Evolutionary conservation across 2,888 invertebrate genomes (phyloP).

Genomic region (Pristionchus fissidentatus): DNA sequence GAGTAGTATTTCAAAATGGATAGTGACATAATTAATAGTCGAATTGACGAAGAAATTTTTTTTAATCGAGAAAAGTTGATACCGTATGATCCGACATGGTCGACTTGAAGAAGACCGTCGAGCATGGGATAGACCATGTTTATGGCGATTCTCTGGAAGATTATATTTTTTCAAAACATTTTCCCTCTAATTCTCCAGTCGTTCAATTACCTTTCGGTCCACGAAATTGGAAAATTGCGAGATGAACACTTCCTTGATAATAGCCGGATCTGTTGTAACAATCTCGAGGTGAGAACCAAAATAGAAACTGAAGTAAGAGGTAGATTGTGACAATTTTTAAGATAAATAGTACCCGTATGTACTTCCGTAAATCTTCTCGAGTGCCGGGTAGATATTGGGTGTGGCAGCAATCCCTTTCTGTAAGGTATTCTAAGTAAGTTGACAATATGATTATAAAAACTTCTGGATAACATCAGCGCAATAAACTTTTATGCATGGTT

Average conservation of each 20-base stretch:
- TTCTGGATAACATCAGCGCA: not conserved
- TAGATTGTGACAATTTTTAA: not conserved
- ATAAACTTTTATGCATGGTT: too few relatives aligned
- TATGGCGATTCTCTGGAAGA: slow-evolving; percentile 19
- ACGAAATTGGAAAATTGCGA: slow-evolving; percentile 67
- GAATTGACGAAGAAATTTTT: not conserved
- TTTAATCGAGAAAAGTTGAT: not conserved
- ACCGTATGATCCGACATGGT: slow-evolving; percentile 47
- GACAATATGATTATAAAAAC: too few relatives aligned
- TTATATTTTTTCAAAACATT: not conserved
- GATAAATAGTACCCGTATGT: not conserved
- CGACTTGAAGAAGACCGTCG: slow-evolving; percentile 45
- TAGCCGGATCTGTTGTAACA: slow-evolving; percentile 58
- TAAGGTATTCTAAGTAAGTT: not conserved
- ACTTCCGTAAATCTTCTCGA: not conserved
- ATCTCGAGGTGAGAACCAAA: slow-evolving; percentile 59
- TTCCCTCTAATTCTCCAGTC: too few relatives aligned
- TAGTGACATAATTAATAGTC: too few relatives aligned
- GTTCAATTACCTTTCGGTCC: slow-evolving; percentile 56
- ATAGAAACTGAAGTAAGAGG: slow-evolving; percentile 54
- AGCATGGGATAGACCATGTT: slow-evolving; percentile 44
- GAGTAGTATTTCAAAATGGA: too few relatives aligned
- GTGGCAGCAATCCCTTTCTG: not conserved
- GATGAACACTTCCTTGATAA: slow-evolving; percentile 67
- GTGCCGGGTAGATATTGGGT: not conserved